Evolutionary conservation across 64 coral and sea anemone species (phyloP), one percentile per base, ranked within the genome.

Genomic region (Porites lutea): DNA sequence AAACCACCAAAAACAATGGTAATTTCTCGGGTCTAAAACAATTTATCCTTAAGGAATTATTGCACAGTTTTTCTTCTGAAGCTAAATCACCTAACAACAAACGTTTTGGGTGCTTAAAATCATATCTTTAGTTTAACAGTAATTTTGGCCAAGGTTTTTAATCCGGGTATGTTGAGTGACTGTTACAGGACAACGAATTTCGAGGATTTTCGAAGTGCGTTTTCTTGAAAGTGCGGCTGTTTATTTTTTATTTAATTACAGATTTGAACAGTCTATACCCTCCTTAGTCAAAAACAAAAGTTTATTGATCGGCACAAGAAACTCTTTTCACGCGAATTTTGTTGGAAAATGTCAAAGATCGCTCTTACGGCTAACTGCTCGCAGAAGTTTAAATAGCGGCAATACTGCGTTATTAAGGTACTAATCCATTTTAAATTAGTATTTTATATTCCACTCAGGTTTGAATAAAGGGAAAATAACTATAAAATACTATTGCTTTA

Each of bases 271-370:
- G 71, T 23, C 2, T 46, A 74, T 48, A 74, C 27, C 71, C 37
- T 74, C 44, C 71, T 74, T 13, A 44, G 2, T 74, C 37, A 74
- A 74, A 74, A 74, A 4, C 0, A 72, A 74, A 46, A 48, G 12
- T 48, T 46, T 74, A 74, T 74, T 74, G 2, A 74, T 74, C 12
- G 71, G 37, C 10, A 74, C 71, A 74, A 74, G 71, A 74, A 74
- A 74, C 71, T 74, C 71, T 46, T 74, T 46, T 74, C 71, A 46
- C 71, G 20, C 37, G 71, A 67, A 71, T 71, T 20, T 71, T 71
- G n/a, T 5, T 71, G 2, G 20, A 37, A 71, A 71, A 71, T 71
- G 67, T 23, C 67, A 20, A 71, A 71, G 67, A 71, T 71, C 4
- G 67, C 67, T 71, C 67, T 71, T 23, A 71, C 20, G 18, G 2